phyloP scores from a whole-genome alignment of 2,888 invertebrate genomes.

The Encarsia formosa region DNA sequence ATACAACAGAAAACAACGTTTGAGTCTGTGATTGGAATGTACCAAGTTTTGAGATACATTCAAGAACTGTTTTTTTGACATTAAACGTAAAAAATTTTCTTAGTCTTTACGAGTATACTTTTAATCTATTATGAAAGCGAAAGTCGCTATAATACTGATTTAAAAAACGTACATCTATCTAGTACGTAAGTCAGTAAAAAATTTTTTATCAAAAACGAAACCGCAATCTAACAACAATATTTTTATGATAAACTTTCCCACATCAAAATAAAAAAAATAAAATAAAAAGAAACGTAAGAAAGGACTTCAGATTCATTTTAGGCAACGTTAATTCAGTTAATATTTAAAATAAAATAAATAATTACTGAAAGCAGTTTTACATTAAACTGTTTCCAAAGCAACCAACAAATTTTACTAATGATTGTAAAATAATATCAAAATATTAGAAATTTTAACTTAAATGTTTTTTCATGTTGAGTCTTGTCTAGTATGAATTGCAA shows the following conservation, averaged over 20 bases:
- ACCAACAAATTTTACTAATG: too few species aligned
- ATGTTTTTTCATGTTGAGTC: too few species aligned
- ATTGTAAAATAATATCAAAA: too few species aligned
- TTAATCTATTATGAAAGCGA: slow-evolving; percentile 26
- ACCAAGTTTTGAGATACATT: slow-evolving; percentile 21
- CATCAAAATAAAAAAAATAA: too few species aligned
- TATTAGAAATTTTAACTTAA: too few species aligned
- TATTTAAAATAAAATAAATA: too few species aligned
- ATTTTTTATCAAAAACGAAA: slow-evolving; percentile 22
- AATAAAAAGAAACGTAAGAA: too few species aligned
- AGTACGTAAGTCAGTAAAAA: slow-evolving; percentile 23
- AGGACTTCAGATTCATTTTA: too few species aligned
- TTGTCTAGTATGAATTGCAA: too few species aligned
- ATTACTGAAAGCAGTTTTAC: too few species aligned
- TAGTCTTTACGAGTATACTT: slow-evolving; percentile 16
- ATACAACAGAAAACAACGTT: neutral
- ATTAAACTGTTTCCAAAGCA: too few species aligned
- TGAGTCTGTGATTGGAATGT: slow-evolving; percentile 14
- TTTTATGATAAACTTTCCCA: neutral
- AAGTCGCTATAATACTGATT: slow-evolving; percentile 28
- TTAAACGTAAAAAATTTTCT: slow-evolving; percentile 11
- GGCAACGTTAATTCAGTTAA: too few species aligned
- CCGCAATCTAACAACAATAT: slow-evolving; percentile 12
- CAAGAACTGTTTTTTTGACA: slow-evolving; percentile 5
- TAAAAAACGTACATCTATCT: slow-evolving; percentile 11